Evolutionary conservation across 2,888 invertebrate genomes (phyloP), one percentile per base, ranked within the genome.

Genomic region (Macrosiphum euphorbiae): DNA sequence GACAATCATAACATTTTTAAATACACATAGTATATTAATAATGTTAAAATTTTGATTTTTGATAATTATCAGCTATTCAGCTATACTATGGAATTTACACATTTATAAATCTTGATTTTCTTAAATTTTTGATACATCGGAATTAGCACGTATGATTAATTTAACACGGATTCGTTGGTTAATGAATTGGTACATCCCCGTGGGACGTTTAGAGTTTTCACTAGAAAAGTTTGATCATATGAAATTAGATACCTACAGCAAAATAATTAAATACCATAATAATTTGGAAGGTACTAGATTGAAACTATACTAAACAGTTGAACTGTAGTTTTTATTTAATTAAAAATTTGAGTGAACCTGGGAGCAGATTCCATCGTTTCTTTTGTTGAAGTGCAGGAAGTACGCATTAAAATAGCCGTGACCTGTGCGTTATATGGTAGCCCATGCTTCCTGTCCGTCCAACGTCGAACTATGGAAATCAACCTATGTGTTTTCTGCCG

Each of bases 171-270:
- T n/a, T 67, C 67, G 67, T 67, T 67, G 13, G 13, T 67, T 67
- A 67, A 67, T 67, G 67, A 67, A 67, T 67, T 67, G 67, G 28
- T 67, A 67, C 67, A 67, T 13, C n/a, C 67, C 67, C 7, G 4
- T 50, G n/a, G 67, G n/a, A n/a, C 13, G 67, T 67, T 67, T n/a
- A 61, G 13, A n/a, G 67, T 67, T 67, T n/a, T n/a, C n/a, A 67
- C 67, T 67, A 67, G 67, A 67, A n/a, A 67, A 67, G 67, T 67
- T 67, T 67, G n/a, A n/a, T n/a, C n/a, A 67, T n/a, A n/a, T 67
- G n/a, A n/a, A 67, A n/a, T 67, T n/a, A 67, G 67, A n/a, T 67
- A n/a, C n/a, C n/a, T n/a, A 28, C 28, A 26, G 67, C n/a, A 67
- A 67, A 67, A 67, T 67, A 67, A 67, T 67, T n/a, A 67, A n/a